Conservation (phyloP, 2,797 vertebrate genomes). For the Macrochelys suwanniensis region DNA sequence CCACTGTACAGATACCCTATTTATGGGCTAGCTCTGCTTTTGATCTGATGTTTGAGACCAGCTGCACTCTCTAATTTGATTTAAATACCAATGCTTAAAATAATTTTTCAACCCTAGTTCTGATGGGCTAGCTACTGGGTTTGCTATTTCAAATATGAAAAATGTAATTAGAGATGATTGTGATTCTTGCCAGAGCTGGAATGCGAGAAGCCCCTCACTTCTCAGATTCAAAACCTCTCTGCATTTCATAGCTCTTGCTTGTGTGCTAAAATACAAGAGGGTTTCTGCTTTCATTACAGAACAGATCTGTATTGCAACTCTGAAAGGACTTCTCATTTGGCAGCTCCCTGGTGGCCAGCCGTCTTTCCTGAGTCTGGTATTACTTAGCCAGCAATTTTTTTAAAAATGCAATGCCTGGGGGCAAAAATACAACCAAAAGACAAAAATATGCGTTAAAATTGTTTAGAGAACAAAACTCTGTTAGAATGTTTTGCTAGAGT, state of each 20-base stretch:
- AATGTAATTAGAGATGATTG: background rate
- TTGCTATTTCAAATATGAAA: slow-evolving; percentile 34
- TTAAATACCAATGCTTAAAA: background rate
- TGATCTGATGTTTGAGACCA: background rate
- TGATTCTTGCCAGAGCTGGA: slow-evolving; percentile 1
- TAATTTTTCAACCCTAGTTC: background rate
- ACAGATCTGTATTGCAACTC: slow-evolving; percentile 47
- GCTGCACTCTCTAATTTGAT: background rate
- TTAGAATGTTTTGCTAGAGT: slow-evolving; percentile 7
- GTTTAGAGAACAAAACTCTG: slow-evolving; percentile 56
- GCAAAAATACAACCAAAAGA: background rate
- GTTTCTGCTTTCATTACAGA: slow-evolving; percentile 59
- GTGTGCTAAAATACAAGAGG: background rate
- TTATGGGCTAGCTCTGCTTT: background rate
- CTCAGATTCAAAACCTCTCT: background rate
- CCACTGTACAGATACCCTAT: rapidly evolving
- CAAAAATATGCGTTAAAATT: background rate
- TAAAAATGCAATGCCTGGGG: slow-evolving; percentile 9
- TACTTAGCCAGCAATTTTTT: slow-evolving; percentile 65
- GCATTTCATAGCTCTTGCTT: background rate
- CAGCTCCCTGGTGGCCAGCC: slow-evolving; percentile 66
- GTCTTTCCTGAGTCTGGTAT: slow-evolving; percentile 62
- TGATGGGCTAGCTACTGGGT: background rate
- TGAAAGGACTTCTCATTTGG: slow-evolving; percentile 46
- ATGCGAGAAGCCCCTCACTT: background rate